Evolutionary conservation across 2,888 invertebrate genomes (phyloP), one percentile per base, ranked within the genome.

Genomic region (Pyrochroa serraticornis): DNA sequence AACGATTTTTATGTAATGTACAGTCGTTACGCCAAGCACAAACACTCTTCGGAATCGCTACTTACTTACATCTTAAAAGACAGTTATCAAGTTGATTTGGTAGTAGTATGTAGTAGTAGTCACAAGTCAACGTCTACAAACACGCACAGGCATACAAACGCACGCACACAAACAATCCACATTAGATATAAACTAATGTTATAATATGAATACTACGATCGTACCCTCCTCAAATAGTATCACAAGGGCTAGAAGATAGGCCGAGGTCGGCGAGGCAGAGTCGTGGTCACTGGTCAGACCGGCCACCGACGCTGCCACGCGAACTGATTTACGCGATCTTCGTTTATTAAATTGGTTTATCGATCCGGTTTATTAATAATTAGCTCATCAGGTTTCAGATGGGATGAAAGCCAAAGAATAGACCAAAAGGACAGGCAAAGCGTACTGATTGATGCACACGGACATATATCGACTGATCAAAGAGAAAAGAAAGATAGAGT

Each of bases 161-260:
- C 64, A 58, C 66, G 67, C 74, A 72, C 70, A 69, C 70, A 74
- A 71, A 71, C 71, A 73, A 67, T 66, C 67, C 71, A 75, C 72
- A 72, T 69, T 58, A 54, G 48, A 63, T 62, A 68, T 68, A 63
- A 67, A 70, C 70, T 70, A 72, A 71, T 67, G 65, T 70, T 58
- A 51, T 62, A 66, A 64, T 68, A 70, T 67, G 67, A 68, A 67
- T 5, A 22, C 75, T 76, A 77, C 72, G 70, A 74, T 79, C 79
- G 78, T 79, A 77, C 75, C 78, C 79, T 79, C 79, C 79, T 79
- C 79, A 77, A 75, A 72, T 72, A 71, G 72, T 68, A 63, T 71
- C 70, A 71, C 65, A 71, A 69, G 70, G 71, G 68, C 66, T 69
- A 65, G 65, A 67, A 70, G 68, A 71, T 73, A 72, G 74, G 76